Base-by-base conservation (phyloP, 2,888 invertebrate genomes). In the Orthosia gracilis region DNA sequence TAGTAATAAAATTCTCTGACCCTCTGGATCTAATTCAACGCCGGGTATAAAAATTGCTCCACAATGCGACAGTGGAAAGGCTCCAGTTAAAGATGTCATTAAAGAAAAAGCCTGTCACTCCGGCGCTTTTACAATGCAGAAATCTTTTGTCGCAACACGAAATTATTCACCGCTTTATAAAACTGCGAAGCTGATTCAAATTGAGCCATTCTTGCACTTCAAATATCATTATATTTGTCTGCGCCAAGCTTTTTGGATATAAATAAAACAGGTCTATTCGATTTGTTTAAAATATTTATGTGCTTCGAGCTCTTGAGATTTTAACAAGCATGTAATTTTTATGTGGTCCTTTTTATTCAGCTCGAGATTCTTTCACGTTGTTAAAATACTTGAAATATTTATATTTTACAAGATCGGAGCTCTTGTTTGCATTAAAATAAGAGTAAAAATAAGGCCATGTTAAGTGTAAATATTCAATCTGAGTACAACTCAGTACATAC, bases 101-200 rank as follows among this genome's bases (percentile, higher is more conserved):
- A 90, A 84, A 88, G 85, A 87, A 90, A 89, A 84, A 85, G 86
- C 81, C 88, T 84, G 88, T 85, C 89, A 85, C 87, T 89, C 78
- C 69, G 69, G 74, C 74, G 82, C 84, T 85, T 87, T 86, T 86
- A 85, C 82, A 84, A 85, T 89, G 88, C 85, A 87, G 72, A 82
- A 87, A 87, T 87, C 87, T 88, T 90, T 91, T 91, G 89, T 90
- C 86, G 87, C 87, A 88, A 88, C 88, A 89, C 82, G 83, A 87
- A 87, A 86, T 88, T 89, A 89, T 88, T 89, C 85, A 85, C 78
- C 78, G 78, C 85, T 88, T 86, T 88, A 85, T 86, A 83, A 76
- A 80, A 82, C 73, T 78, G 77, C 52, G 78, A 77, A 80, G 78
- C 75, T 81, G 76, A 82, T 85, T 88, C 83, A 87, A 87, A 87